A percentile compares a stretch with the other conserved stretches of the same genome.
Evolutionary conservation across 2,113 vertebrate species (phyloP).

Genomic region (Entelurus aequoreus): DNA sequence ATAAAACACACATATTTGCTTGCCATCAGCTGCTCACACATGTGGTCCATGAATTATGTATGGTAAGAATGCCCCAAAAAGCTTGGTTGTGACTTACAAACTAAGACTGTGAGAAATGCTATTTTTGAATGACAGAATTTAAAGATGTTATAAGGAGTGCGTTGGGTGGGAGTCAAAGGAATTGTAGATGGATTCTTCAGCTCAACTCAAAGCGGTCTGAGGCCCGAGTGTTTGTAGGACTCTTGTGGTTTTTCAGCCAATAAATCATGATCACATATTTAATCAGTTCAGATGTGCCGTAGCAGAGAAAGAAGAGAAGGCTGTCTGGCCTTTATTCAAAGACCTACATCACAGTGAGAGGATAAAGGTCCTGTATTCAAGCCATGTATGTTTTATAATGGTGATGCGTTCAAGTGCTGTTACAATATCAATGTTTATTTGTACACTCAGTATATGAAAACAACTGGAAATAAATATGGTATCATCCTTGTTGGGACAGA

Average conservation of each 20-base stretch:
- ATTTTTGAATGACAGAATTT: background rate
- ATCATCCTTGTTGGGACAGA: too few species aligned
- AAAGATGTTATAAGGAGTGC: constrained; percentile 21
- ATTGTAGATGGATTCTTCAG: constrained; percentile 48
- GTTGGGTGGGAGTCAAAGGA: constrained; percentile 16
- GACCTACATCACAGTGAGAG: constrained; percentile 64
- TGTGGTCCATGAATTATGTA: constrained; percentile 63
- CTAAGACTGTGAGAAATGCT: constrained; percentile 7
- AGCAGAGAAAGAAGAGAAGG: constrained; percentile 58
- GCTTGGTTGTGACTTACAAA: background rate
- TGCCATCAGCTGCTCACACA: constrained; percentile 50
- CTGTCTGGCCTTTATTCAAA: constrained; percentile 67
- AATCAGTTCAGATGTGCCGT: constrained; percentile 67
- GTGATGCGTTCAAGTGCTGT: constrained; percentile 11
- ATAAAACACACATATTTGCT: constrained; percentile 42
- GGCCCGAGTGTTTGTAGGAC: constrained; percentile 67
- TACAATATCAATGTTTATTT: too few species aligned
- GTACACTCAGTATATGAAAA: too few species aligned
- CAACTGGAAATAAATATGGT: too few species aligned
- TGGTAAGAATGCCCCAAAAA: constrained; percentile 21
- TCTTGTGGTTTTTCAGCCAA: constrained; percentile 73
- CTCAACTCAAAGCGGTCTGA: constrained; percentile 51
- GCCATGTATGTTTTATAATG: constrained; percentile 37
- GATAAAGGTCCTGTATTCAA: constrained; percentile 29
- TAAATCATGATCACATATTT: constrained; percentile 72